Evolutionary conservation across 2,113 vertebrate genomes (phyloP).

Genomic region (Eudyptes chrysolophus): DNA sequence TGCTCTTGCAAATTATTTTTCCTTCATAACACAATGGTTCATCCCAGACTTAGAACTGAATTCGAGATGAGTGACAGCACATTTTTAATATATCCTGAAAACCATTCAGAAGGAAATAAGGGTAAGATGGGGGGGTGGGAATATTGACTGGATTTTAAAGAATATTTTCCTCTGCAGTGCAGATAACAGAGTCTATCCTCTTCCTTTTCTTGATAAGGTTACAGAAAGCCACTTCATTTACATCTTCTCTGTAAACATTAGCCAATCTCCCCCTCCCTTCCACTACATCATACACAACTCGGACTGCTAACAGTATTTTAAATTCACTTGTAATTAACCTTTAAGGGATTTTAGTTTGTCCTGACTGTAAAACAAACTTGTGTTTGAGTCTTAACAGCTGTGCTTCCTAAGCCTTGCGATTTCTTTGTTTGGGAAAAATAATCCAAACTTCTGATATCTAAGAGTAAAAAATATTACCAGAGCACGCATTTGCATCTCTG

Average conservation of each 20-base stretch:
- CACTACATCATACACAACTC: background rate
- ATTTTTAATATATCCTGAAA: constrained; percentile 31
- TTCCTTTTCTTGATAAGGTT: background rate
- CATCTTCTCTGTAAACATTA: background rate
- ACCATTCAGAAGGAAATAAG: background rate
- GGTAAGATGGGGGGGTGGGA: background rate
- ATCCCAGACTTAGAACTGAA: background rate
- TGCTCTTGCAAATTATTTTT: constrained; percentile 36
- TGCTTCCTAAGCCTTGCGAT: background rate
- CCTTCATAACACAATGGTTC: constrained; percentile 19
- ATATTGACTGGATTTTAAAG: background rate
- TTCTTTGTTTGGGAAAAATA: constrained; percentile 17
- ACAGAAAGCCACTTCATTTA: background rate
- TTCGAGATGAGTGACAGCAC: background rate
- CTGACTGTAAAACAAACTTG: background rate
- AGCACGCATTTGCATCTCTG: background rate
- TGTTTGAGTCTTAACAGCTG: background rate
- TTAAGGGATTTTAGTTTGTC: constrained; percentile 28
- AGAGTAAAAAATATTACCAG: background rate
- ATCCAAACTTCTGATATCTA: background rate
- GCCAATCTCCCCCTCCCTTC: background rate
- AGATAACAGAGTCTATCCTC: background rate
- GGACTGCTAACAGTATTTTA: background rate
- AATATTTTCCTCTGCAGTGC: constrained; percentile 6
- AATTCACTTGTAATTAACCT: constrained; percentile 36